phyloP scores from a whole-genome alignment of 2,888 invertebrate species.

The Coleophora deauratella region DNA sequence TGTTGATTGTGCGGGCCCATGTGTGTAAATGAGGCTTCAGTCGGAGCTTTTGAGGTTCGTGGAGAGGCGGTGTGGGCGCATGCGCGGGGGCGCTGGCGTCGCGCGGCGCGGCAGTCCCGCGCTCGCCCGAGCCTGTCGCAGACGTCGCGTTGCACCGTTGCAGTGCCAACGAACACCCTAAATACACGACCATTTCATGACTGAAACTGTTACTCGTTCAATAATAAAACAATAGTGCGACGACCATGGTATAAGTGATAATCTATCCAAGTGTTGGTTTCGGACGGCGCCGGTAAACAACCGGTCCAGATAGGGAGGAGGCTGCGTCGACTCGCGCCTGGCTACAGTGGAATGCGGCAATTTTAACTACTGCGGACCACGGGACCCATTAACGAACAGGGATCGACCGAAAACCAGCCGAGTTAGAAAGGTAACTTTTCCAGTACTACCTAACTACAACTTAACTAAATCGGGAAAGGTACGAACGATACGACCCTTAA shows the following conservation, averaged over 20 bases:
- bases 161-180: conserved; percentile 39
- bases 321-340: conserved; percentile 66
- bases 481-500: too few relatives aligned
- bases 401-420: conserved; percentile 44
- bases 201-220: conserved; percentile 26
- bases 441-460: too few relatives aligned
- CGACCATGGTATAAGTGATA: background rate
- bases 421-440: conserved; percentile 44
- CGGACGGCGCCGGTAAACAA: conserved; percentile 17
- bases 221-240: too few relatives aligned
- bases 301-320: conserved; percentile 66
- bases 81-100: conserved; percentile 52
- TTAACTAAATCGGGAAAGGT: too few relatives aligned
- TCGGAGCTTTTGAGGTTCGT: conserved; percentile 8
- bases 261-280: too few relatives aligned
- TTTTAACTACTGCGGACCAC: conserved; percentile 71
- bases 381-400: conserved; percentile 60
- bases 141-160: conserved; percentile 31
- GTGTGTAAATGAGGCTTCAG: conserved; percentile 41
- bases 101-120: conserved; percentile 44
- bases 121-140: conserved; percentile 43
- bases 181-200: conserved; percentile 42
- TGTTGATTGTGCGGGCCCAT: conserved; percentile 33
- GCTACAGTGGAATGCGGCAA: conserved; percentile 71
- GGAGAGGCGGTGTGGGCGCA: conserved; percentile 28